These are phyloP conservation scores for Chaetura pelagica DNA, from an alignment of 2,113 vertebrate species.

Conservation along the genomic window DNA sequence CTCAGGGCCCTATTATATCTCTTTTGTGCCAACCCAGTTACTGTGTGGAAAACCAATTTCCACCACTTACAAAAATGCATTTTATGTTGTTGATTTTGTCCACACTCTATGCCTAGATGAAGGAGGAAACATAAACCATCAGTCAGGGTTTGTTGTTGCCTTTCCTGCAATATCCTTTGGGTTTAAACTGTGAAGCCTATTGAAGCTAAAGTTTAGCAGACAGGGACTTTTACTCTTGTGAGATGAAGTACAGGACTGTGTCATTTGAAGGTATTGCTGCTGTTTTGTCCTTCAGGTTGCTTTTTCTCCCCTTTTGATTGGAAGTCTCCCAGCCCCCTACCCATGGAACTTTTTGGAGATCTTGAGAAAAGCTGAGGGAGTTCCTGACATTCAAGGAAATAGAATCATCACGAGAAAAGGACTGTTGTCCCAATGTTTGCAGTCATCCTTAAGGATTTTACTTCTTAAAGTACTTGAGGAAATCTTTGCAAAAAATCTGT, in stretches of 20 bases:
- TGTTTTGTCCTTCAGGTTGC: background rate
- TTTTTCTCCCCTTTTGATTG: background rate
- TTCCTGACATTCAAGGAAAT: background rate
- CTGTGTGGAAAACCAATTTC: background rate
- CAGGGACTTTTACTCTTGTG: background rate
- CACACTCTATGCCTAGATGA: background rate
- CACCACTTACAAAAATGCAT: background rate
- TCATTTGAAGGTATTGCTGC: background rate
- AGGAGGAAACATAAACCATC: background rate
- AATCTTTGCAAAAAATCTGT: background rate
- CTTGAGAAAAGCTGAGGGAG: background rate
- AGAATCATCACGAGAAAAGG: background rate
- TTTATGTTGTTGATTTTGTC: background rate
- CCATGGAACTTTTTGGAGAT: background rate
- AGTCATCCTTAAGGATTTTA: background rate
- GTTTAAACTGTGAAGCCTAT: background rate
- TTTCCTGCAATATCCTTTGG: background rate
- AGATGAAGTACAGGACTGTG: rapidly evolving
- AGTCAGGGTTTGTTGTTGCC: background rate
- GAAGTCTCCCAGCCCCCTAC: background rate
- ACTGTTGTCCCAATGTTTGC: background rate
- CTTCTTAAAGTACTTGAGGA: background rate
- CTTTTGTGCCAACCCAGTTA: background rate
- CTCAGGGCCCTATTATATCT: background rate
- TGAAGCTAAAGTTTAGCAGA: background rate